phyloP scores from a whole-genome alignment of 2,113 vertebrate species.

The Ursus arctos region DNA sequence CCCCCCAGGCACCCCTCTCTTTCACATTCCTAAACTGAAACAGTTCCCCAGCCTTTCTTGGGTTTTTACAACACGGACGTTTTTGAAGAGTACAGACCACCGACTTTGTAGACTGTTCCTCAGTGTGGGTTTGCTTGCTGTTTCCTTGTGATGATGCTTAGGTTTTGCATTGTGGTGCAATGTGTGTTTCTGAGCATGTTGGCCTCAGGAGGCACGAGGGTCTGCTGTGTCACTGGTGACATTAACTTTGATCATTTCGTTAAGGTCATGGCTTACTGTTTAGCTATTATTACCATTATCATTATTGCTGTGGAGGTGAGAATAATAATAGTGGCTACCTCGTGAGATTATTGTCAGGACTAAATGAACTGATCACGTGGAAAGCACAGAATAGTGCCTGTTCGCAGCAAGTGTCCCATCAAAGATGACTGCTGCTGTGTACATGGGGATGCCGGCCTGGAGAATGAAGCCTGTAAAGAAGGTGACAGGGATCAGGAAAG shows the following conservation, averaged over 20 bases:
- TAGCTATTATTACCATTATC: neutral
- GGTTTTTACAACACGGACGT: conserved; percentile 7
- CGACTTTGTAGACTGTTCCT: neutral
- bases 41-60: neutral
- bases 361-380: neutral
- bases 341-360: neutral
- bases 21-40: neutral
- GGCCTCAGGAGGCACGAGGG: neutral
- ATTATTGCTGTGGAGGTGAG: neutral
- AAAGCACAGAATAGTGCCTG: neutral
- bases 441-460: neutral
- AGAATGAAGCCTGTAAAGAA: neutral
- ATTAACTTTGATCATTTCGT: neutral
- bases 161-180: neutral
- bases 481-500: neutral
- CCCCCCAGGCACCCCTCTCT: neutral
- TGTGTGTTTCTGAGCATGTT: neutral
- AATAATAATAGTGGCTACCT: neutral
- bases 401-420: neutral
- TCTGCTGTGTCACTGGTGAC: neutral
- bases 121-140: neutral
- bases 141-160: neutral
- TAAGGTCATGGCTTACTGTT: neutral
- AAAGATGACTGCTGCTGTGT: neutral
- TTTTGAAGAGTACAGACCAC: neutral